Conservation (phyloP, 2,797 vertebrate species). For the Cryptoprocta ferox region DNA sequence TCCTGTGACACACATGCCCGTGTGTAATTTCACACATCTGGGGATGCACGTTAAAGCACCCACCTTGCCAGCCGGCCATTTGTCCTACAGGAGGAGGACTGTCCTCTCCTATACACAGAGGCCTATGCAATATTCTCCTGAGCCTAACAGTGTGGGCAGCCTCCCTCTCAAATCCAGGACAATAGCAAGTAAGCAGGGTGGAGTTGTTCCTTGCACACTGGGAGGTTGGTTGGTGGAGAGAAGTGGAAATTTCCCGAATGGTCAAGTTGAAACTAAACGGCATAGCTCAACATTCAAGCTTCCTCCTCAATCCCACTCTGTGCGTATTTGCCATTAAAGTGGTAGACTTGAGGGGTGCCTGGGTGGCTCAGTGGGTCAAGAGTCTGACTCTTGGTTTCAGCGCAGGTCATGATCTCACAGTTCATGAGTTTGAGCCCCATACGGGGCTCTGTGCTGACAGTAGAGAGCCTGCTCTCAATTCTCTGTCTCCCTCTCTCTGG, state of each 20-base stretch:
- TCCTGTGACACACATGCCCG: background rate
- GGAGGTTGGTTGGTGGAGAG: background rate
- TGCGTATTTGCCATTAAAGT: background rate
- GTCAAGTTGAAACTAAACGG: background rate
- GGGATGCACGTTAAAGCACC: background rate
- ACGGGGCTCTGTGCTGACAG: no score
- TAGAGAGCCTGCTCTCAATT: no score
- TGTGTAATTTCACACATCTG: background rate
- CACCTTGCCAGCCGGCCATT: background rate
- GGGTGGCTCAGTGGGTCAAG: no score
- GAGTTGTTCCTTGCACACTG: rapidly evolving
- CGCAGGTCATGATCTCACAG: no score
- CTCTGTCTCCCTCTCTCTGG: no score
- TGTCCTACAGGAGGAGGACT: background rate
- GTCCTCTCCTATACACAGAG: background rate
- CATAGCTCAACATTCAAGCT: background rate
- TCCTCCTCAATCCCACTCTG: rapidly evolving
- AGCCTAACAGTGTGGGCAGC: rapidly evolving
- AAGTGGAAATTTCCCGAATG: background rate
- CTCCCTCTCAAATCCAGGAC: background rate
- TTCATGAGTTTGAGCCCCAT: no score
- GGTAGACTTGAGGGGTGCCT: background rate
- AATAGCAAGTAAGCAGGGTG: background rate
- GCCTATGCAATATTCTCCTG: background rate
- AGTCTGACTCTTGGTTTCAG: no score